A percentile compares a stretch with the other conserved stretches of the same genome.
phyloP scores from a whole-genome alignment of 2,888 invertebrate species.

The Troides helena region DNA sequence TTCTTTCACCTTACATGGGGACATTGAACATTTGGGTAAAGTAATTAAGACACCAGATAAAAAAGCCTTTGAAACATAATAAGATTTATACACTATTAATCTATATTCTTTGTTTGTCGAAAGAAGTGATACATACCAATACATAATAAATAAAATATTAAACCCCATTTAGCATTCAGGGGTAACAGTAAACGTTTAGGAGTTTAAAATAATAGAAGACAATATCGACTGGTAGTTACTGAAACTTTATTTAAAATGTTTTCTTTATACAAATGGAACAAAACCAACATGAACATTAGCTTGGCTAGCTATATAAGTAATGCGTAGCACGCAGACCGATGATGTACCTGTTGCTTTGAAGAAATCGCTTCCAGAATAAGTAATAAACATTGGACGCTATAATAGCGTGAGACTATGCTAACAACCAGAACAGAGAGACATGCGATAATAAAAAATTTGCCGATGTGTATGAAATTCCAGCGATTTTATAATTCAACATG shows the following conservation, averaged over 20 bases:
- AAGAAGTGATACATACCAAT: too few species aligned
- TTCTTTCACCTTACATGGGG: too few species aligned
- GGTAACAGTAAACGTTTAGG: too few species aligned
- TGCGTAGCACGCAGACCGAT: constrained; percentile 14
- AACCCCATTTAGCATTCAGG: too few species aligned
- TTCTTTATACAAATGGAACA: neutral
- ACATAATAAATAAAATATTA: too few species aligned
- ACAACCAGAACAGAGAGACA: constrained; percentile 34
- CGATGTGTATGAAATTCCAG: neutral
- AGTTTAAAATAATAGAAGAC: too few species aligned
- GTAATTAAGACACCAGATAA: too few species aligned
- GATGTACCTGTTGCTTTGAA: constrained; percentile 42
- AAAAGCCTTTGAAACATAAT: too few species aligned
- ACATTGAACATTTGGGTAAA: too few species aligned
- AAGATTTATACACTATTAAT: too few species aligned
- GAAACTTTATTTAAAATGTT: neutral
- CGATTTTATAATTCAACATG: too few species aligned
- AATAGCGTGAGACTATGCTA: constrained; percentile 55
- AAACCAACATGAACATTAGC: neutral
- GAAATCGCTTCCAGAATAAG: constrained; percentile 59
- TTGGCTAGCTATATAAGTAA: neutral
- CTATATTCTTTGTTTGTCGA: too few species aligned
- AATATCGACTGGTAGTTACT: neutral
- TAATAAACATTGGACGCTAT: constrained; percentile 42
- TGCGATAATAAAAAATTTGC: constrained; percentile 30